These are phyloP conservation scores for Mimas tiliae DNA, from an alignment of 2,888 invertebrate genomes.

Conservation along the genomic window DNA sequence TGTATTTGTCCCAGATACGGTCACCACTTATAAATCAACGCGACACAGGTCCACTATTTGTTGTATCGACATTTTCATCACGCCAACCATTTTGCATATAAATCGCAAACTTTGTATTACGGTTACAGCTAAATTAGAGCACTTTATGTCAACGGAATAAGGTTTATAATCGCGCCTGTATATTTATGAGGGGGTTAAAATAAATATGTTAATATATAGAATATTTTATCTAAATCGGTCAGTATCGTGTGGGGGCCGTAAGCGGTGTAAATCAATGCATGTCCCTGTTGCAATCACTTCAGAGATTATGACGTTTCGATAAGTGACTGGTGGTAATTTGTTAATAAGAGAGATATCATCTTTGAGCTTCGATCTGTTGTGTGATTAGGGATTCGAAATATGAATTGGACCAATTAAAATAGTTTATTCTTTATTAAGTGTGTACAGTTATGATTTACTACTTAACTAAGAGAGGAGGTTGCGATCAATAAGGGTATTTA, in stretches of 20 bases:
- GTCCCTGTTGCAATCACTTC: slow-evolving; percentile 25
- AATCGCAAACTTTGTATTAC: slow-evolving; percentile 10
- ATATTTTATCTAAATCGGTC: slow-evolving; percentile 30
- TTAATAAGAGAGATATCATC: slow-evolving; percentile 8
- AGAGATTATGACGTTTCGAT: slow-evolving; percentile 44
- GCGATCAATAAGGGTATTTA: too few species aligned
- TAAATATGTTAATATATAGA: slow-evolving; percentile 18
- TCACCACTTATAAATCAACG: slow-evolving; percentile 28
- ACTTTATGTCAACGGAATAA: neutral
- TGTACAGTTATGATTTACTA: neutral
- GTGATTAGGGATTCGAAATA: slow-evolving; percentile 9
- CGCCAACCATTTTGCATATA: slow-evolving; percentile 29
- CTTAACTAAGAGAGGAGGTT: too few species aligned
- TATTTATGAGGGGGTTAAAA: neutral
- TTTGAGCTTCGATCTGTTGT: slow-evolving; percentile 3
- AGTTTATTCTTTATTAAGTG: neutral
- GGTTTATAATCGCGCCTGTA: neutral
- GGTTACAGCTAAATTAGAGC: neutral
- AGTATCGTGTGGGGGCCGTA: slow-evolving; percentile 64
- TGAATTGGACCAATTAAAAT: slow-evolving; percentile 10
- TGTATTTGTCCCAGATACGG: slow-evolving; percentile 29
- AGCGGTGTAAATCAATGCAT: slow-evolving; percentile 77
- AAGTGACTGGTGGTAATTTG: slow-evolving; percentile 41
- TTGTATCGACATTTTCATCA: slow-evolving; percentile 29
- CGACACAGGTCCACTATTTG: slow-evolving; percentile 27